phyloP scores from a whole-genome alignment of 2,113 vertebrate genomes.

The Riparia riparia region DNA sequence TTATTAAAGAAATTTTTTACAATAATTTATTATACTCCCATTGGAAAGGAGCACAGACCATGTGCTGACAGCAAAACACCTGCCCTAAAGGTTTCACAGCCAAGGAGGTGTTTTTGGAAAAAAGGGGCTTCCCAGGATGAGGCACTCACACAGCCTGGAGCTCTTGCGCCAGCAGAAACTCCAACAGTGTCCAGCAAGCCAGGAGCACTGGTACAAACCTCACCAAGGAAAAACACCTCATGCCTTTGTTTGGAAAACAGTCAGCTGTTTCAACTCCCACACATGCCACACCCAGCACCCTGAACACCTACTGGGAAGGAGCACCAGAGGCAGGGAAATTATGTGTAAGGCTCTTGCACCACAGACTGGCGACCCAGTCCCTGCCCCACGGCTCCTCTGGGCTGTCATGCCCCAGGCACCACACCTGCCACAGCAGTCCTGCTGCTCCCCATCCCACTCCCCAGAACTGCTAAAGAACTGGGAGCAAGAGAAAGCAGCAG shows the following conservation, averaged over 20 bases:
- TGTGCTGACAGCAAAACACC: background rate
- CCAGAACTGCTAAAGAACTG: background rate
- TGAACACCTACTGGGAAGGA: rapidly evolving
- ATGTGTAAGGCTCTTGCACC: background rate
- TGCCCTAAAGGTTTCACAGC: background rate
- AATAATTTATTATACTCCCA: background rate
- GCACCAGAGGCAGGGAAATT: background rate
- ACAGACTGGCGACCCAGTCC: background rate
- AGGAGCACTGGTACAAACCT: background rate
- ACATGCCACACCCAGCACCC: background rate
- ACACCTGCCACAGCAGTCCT: background rate
- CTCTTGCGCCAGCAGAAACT: background rate
- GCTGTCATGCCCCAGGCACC: background rate
- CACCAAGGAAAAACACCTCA: background rate
- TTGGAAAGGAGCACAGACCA: background rate
- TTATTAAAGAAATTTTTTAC: background rate
- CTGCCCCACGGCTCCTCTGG: background rate
- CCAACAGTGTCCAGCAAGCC: background rate
- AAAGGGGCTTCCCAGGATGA: background rate
- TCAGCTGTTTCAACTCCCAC: background rate
- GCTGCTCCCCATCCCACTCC: background rate
- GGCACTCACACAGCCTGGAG: background rate
- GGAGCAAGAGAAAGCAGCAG: background rate
- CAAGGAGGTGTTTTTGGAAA: background rate
- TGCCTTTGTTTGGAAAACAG: background rate